Evolutionary conservation across 2,888 invertebrate species (phyloP).

Genomic region (Agonopterix arenella): DNA sequence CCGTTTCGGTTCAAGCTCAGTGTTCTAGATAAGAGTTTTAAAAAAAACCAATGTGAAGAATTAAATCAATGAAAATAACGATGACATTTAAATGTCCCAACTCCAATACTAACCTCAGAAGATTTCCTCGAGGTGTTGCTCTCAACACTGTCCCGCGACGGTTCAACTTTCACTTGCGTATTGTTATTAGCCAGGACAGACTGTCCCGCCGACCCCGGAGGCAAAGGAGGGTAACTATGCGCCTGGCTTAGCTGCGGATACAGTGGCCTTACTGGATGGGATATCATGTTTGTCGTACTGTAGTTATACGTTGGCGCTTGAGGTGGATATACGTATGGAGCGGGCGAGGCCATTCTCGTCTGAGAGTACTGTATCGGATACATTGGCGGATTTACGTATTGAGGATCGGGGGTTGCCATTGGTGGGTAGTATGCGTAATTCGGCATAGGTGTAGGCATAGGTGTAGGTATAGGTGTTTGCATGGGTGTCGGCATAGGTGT

Average conservation of each 20-base stretch:
- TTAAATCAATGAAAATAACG: too few relatives aligned
- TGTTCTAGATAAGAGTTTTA: too few relatives aligned
- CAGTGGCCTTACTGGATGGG: slow-evolving; percentile 49
- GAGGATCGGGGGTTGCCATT: slow-evolving; percentile 23
- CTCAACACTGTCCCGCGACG: slow-evolving; percentile 39
- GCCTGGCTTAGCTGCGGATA: slow-evolving; percentile 52
- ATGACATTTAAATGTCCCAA: background rate
- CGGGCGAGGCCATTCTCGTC: slow-evolving; percentile 55
- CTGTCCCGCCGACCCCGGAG: background rate
- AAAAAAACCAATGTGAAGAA: too few relatives aligned
- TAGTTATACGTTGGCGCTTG: slow-evolving; percentile 46
- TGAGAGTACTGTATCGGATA: slow-evolving; percentile 56
- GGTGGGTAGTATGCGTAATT: slow-evolving; percentile 42
- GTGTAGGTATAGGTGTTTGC: slow-evolving; percentile 26
- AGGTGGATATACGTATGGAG: slow-evolving; percentile 46
- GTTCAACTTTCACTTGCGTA: slow-evolving; percentile 33
- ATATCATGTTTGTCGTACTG: slow-evolving; percentile 60
- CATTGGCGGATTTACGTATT: slow-evolving; percentile 33
- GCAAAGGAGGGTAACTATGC: slow-evolving; percentile 42
- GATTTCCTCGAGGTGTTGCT: slow-evolving; percentile 42
- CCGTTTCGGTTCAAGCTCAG: too few relatives aligned
- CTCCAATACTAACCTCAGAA: slow-evolving; percentile 47
- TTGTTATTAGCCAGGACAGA: slow-evolving; percentile 23
- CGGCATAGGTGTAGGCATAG: slow-evolving; percentile 24
- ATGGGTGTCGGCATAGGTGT: slow-evolving; percentile 26